Percentiles rank a stretch among this genome's conserved stretches.
Conservation (phyloP, 2,113 vertebrate species). For the Tragelaphus imberbis region DNA sequence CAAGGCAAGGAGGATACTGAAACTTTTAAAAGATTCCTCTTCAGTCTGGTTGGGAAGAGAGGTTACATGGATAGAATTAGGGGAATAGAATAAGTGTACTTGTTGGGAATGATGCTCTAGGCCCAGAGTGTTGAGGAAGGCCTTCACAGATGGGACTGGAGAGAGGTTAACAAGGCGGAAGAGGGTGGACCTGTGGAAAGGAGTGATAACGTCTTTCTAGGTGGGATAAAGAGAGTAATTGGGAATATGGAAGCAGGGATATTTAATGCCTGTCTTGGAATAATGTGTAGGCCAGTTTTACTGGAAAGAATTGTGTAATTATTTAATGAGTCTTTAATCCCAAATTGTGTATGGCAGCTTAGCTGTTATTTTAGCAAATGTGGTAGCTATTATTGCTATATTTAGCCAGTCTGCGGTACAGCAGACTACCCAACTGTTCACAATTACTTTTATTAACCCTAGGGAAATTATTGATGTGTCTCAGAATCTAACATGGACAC, state of each 20-base stretch:
- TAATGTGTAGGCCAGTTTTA: conserved; percentile 1
- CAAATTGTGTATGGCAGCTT: conserved; percentile 53
- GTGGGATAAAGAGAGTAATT: not conserved
- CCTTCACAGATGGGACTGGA: not conserved
- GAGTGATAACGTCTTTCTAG: not conserved
- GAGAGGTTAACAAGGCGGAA: not conserved
- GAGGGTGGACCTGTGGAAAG: not conserved
- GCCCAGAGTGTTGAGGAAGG: not conserved
- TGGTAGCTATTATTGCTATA: conserved; percentile 67
- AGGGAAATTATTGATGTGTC: conserved; percentile 65
- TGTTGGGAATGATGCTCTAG: not conserved
- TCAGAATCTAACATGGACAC: conserved; percentile 49
- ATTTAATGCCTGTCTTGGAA: not conserved
- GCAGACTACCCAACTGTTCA: conserved; percentile 61
- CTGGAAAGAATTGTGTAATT: conserved; percentile 57
- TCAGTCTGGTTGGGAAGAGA: not conserved
- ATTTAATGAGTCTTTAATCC: conserved; percentile 66
- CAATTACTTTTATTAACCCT: conserved; percentile 66
- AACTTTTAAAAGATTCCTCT: not conserved
- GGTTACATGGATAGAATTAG: not conserved
- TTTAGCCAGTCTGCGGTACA: conserved; percentile 59
- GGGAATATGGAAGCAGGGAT: not conserved
- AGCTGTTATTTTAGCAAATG: conserved; percentile 71
- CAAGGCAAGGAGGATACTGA: not conserved
- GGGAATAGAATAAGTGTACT: not conserved